Conservation (phyloP, 1,140 invertebrate genomes). For the Drosophila virilis region DNA sequence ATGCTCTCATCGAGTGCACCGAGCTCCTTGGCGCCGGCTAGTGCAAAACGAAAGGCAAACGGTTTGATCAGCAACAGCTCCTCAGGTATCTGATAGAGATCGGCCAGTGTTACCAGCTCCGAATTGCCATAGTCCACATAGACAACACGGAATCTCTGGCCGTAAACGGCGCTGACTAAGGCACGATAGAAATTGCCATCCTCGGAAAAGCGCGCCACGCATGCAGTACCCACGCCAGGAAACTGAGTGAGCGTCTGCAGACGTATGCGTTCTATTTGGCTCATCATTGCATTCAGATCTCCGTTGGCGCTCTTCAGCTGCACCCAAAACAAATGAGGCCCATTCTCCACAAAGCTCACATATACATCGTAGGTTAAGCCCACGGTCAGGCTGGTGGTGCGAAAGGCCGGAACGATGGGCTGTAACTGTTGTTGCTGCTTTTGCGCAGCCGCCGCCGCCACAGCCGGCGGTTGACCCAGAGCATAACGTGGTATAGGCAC, state of each 20-base stretch:
- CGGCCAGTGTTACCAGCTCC: conserved; percentile 88
- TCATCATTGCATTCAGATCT: conserved; percentile 88
- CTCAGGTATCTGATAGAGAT: conserved; percentile 90
- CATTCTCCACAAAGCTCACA: conserved; percentile 91
- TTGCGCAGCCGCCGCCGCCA: conserved; percentile 4
- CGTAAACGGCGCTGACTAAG: conserved; percentile 88
- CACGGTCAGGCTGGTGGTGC: conserved; percentile 86
- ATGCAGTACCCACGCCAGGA: conserved; percentile 88
- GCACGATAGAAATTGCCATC: conserved; percentile 89
- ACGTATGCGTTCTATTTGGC: conserved; percentile 87
- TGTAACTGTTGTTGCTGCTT: conserved; percentile 23
- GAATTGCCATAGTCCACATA: conserved; percentile 92
- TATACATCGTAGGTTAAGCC: conserved; percentile 87
- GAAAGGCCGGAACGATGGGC: conserved; percentile 80
- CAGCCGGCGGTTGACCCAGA: conserved; percentile 26
- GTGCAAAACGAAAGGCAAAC: conserved; percentile 89
- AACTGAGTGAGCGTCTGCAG: conserved; percentile 87
- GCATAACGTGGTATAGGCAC: conserved; percentile 59
- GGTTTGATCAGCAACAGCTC: conserved; percentile 89
- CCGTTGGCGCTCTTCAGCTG: conserved; percentile 87
- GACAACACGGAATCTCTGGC: conserved; percentile 87
- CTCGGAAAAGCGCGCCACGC: conserved; percentile 88
- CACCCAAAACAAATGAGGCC: conserved; percentile 89
- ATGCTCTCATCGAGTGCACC: conserved; percentile 87
- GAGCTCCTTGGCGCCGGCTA: conserved; percentile 88